Evolutionary conservation across 2,888 invertebrate species (phyloP).

Genomic region (Megastigmus dorsalis): DNA sequence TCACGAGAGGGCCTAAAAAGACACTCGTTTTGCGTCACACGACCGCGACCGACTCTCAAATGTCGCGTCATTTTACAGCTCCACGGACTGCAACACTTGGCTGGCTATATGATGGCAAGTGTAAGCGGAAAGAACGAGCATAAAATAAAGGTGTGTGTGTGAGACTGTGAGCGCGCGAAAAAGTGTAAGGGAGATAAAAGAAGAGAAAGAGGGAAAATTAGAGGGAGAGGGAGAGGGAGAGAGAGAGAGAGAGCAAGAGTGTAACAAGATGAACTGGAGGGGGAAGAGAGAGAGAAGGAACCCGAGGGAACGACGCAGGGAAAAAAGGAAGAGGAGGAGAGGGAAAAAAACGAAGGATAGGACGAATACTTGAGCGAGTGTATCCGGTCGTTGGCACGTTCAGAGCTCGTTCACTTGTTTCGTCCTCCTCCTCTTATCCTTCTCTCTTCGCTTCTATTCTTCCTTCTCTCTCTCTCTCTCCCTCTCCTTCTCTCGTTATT

Average conservation of each 20-base stretch:
- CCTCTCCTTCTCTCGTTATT: background rate
- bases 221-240: slow-evolving; percentile 10
- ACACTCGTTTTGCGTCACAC: too few relatives aligned
- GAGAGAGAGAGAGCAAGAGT: background rate
- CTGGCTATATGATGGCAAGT: too few relatives aligned
- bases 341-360: slow-evolving; percentile 38
- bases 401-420: slow-evolving; percentile 72
- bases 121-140: too few relatives aligned
- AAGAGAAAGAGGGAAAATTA: slow-evolving; percentile 10
- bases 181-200: slow-evolving; percentile 8
- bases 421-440: slow-evolving; percentile 61
- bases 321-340: background rate
- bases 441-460: slow-evolving; percentile 23
- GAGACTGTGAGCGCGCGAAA: too few relatives aligned
- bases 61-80: too few relatives aligned
- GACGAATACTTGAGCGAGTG: slow-evolving; percentile 61
- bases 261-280: too few relatives aligned
- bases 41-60: too few relatives aligned
- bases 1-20: too few relatives aligned
- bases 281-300: slow-evolving; percentile 10
- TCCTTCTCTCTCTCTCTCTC: background rate
- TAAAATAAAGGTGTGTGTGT: too few relatives aligned
- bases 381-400: slow-evolving; percentile 73
- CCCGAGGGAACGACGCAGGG: too few relatives aligned
- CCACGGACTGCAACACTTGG: too few relatives aligned